Conservation (phyloP, 2,797 vertebrate species). For the Merluccius polli region DNA sequence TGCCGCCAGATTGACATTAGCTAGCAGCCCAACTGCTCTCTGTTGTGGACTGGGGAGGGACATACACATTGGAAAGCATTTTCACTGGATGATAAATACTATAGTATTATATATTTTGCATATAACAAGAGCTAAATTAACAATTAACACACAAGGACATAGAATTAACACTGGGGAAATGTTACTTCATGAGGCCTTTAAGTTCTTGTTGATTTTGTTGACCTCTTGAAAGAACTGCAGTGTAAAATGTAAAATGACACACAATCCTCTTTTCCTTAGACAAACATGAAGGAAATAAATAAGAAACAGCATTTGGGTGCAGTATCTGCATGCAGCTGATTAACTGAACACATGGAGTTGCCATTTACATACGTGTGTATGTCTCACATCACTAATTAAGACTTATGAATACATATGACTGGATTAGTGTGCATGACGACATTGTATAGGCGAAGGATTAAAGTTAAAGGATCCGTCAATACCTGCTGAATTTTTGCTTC, state of each 20-base stretch:
- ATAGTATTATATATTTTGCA: too few species aligned
- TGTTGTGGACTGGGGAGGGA: too few species aligned
- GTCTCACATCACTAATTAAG: neutral
- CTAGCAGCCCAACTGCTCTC: too few species aligned
- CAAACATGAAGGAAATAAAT: neutral
- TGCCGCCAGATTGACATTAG: too few species aligned
- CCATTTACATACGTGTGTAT: neutral
- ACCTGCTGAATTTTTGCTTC: neutral
- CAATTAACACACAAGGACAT: too few species aligned
- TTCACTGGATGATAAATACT: too few species aligned
- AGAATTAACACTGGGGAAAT: too few species aligned
- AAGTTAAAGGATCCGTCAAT: neutral
- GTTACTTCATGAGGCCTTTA: too few species aligned
- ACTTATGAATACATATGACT: neutral
- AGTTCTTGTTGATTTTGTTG: too few species aligned
- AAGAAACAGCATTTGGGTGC: neutral
- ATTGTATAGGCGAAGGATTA: neutral
- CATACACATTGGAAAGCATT: too few species aligned
- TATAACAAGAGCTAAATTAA: too few species aligned
- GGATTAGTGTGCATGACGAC: neutral
- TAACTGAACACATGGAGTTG: neutral
- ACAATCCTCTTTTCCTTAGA: neutral
- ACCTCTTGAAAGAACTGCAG: neutral
- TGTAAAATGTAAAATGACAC: neutral
- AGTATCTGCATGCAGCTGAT: neutral